These are phyloP conservation scores for Puffinus mauretanicus DNA, from an alignment of 2,113 vertebrate species.

Conservation along the genomic window DNA sequence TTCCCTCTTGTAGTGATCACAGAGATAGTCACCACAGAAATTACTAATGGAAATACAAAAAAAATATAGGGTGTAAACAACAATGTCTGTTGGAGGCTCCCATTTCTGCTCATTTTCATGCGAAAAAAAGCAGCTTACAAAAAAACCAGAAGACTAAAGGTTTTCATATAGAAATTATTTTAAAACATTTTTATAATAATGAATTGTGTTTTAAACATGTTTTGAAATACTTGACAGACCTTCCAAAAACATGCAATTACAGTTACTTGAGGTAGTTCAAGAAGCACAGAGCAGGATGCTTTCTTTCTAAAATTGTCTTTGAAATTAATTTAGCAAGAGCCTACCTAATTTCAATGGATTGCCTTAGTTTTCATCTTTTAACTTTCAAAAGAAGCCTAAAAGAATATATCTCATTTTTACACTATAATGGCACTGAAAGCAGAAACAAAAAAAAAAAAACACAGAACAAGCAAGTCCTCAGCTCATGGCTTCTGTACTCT, in stretches of 20 bases:
- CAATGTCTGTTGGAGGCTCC: neutral
- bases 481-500: neutral
- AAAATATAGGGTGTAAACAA: neutral
- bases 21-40: neutral
- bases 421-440: neutral
- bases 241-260: neutral
- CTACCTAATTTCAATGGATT: neutral
- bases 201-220: neutral
- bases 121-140: neutral
- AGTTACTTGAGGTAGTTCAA: neutral
- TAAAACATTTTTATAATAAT: neutral
- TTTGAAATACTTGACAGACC: neutral
- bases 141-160: rapidly evolving
- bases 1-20: neutral
- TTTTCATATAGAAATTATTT: neutral
- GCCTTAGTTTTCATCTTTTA: neutral
- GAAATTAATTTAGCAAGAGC: neutral
- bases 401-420: neutral
- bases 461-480: neutral
- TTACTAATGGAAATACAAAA: neutral
- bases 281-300: neutral
- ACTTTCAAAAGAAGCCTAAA: neutral
- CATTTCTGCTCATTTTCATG: neutral
- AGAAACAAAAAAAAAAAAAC: neutral
- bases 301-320: neutral